Conservation (phyloP, 2,888 invertebrate genomes). For the Auanema sp. region DNA sequence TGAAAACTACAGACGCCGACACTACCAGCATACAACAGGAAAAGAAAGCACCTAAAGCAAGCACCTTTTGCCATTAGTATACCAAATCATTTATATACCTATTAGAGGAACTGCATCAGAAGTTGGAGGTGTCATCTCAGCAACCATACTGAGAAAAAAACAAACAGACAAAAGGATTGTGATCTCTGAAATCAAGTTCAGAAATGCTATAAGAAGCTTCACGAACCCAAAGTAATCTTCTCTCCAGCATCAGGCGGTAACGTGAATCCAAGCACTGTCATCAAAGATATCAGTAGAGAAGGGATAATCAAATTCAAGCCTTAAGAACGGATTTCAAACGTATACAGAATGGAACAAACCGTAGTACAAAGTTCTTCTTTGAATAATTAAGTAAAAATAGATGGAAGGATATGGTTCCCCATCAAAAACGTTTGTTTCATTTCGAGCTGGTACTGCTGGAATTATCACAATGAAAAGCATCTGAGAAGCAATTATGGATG, state of each 20-base stretch:
- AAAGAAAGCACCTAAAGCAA: constrained; percentile 46
- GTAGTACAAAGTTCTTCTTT: constrained; percentile 94
- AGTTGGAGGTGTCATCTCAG: constrained; percentile 84
- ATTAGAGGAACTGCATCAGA: constrained; percentile 58
- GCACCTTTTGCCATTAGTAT: constrained; percentile 2
- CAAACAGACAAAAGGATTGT: constrained; percentile 79
- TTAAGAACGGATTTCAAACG: no score
- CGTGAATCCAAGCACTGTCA: constrained; percentile 96
- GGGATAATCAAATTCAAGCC: constrained; percentile 98
- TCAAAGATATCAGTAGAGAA: constrained; percentile 95
- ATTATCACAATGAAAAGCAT: neutral
- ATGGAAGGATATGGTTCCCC: constrained; percentile 80
- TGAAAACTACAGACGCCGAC: constrained; percentile 52
- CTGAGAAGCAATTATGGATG: neutral
- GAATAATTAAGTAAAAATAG: constrained; percentile 91
- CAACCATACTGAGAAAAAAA: constrained; percentile 95
- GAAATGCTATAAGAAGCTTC: neutral
- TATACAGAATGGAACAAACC: constrained; percentile 65
- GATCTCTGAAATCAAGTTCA: constrained; percentile 44
- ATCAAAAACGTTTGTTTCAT: constrained; percentile 80
- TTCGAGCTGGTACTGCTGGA: constrained; percentile 48
- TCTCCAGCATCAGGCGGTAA: constrained; percentile 98
- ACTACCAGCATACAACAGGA: constrained; percentile 54
- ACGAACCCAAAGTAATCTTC: constrained; percentile 88
- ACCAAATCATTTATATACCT: constrained; percentile 24